Evolutionary conservation across 2,888 invertebrate species (phyloP).

Genomic region (Lasioglossum marginatum): DNA sequence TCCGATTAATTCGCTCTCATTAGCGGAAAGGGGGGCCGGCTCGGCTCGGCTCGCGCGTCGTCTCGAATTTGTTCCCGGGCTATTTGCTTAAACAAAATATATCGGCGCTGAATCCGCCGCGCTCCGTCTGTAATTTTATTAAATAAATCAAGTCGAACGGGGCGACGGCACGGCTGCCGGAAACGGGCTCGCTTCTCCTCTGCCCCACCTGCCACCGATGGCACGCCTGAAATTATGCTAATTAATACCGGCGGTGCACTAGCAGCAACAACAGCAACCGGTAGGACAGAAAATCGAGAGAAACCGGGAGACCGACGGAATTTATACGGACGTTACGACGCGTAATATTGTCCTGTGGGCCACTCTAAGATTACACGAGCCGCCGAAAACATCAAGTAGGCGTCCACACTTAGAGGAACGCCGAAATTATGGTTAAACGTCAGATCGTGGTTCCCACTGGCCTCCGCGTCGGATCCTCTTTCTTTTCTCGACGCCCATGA

Average conservation of each 20-base stretch:
- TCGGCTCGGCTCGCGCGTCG: background rate
- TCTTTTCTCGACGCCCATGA: background rate
- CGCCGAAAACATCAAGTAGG: slow-evolving; percentile 40
- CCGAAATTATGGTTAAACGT: slow-evolving; percentile 42
- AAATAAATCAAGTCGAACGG: slow-evolving; percentile 62
- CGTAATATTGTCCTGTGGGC: slow-evolving; percentile 44
- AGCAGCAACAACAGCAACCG: slow-evolving; percentile 10
- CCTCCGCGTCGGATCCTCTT: background rate
- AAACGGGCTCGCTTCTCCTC: slow-evolving; percentile 49
- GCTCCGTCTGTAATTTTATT: slow-evolving; percentile 54
- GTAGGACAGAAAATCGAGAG: background rate
- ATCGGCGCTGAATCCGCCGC: slow-evolving; percentile 23
- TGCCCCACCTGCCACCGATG: slow-evolving; percentile 63
- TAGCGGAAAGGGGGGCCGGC: slow-evolving; percentile 10
- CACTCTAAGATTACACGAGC: slow-evolving; percentile 48
- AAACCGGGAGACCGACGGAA: background rate
- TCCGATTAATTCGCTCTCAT: slow-evolving; percentile 7
- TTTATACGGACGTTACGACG: slow-evolving; percentile 4
- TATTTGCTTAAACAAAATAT: slow-evolving; percentile 30
- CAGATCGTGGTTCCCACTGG: slow-evolving; percentile 2
- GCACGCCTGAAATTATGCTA: slow-evolving; percentile 67
- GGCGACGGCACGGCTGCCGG: slow-evolving; percentile 61
- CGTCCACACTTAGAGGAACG: slow-evolving; percentile 38
- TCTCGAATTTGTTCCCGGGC: slow-evolving; percentile 41
- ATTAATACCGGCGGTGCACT: slow-evolving; percentile 62